phyloP scores from a whole-genome alignment of 2,797 vertebrate species.

The Typhlichthys eigenmanni region DNA sequence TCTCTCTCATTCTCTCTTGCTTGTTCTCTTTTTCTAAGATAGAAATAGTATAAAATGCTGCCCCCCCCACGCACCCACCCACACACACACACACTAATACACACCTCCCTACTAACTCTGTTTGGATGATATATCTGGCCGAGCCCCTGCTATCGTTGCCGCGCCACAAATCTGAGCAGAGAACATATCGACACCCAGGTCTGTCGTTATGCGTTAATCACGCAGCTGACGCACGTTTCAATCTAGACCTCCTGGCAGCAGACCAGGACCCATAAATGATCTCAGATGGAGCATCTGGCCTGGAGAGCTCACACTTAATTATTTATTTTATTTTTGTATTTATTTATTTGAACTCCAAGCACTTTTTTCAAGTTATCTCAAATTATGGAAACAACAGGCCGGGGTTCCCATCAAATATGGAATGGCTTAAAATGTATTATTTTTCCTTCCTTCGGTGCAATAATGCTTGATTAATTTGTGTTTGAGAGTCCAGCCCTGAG shows the following conservation, averaged over 20 bases:
- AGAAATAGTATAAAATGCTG: conserved; percentile 8
- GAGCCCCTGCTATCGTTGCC: conserved; percentile 60
- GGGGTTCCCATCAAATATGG: conserved; percentile 18
- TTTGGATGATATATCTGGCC: conserved; percentile 70
- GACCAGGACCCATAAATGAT: conserved; percentile 62
- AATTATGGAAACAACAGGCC: conserved; percentile 35
- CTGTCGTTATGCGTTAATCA: conserved; percentile 79
- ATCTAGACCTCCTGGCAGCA: conserved; percentile 61
- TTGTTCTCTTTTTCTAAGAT: neutral
- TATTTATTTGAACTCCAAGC: conserved; percentile 22
- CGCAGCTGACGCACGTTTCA: conserved; percentile 65
- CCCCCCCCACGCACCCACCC: conserved; percentile 2
- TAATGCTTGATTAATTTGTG: conserved; percentile 73
- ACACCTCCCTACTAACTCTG: conserved; percentile 43
- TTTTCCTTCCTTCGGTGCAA: conserved; percentile 41
- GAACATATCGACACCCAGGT: conserved; percentile 71
- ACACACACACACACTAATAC: conserved; percentile 3
- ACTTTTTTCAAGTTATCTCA: conserved; percentile 25
- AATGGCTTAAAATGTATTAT: conserved; percentile 35
- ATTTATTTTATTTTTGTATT: neutral
- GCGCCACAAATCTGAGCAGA: conserved; percentile 72
- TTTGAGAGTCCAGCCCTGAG: conserved; percentile 65
- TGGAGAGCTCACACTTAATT: conserved; percentile 25
- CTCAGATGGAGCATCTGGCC: conserved; percentile 65
- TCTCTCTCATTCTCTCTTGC: neutral